Base-by-base conservation (phyloP, 2,797 vertebrate genomes). In the Pipistrellus pygmaeus region DNA sequence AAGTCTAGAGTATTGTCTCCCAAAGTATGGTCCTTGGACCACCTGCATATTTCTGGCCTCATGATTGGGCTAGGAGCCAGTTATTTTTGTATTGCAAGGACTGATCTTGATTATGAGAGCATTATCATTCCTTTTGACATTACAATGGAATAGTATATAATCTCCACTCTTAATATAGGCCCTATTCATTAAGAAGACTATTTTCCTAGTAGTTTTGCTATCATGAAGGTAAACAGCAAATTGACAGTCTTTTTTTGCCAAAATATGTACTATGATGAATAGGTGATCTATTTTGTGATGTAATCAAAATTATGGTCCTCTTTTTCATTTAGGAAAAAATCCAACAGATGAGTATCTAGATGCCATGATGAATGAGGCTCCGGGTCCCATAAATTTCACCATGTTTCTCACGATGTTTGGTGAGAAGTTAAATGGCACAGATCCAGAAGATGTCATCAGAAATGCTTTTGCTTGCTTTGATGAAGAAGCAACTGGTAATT, bases 351-450 rank as follows among this genome's bases (percentile, higher is more conserved):
- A 99, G 0, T 99, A 99, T 97, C 98, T 99, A 95, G 99, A 99
- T 96, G 98, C 99, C 93, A 99, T 99, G 99, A 99, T 99, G 99
- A 99, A 97, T 0, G 99, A 99, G 97, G 99, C 99, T 78, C 99
- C 99, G 0, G 99, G 99, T 4, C 99, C 98, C 82, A 99, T 99
- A 94, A 99, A 99, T 95, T 99, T 99, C 95, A 99, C 99, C 48
- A 99, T 99, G 99, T 99, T 99, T 95, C 99, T 99, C 95, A 99
- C 99, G 3, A 99, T 99, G 99, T 99, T 99, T 98, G 99, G 99
- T 32, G 99, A 99, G 97, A 99, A 99, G 96, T 97, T 99, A 66
- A 99, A 99, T 60, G 99, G 99, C 94, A 99, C 99, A 1, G 99
- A 99, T 92, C 99, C 99, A 0, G 99, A 99, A 97, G 99, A 99